These are phyloP conservation scores for Acromyrmex charruanus DNA, from an alignment of 1,140 invertebrate species.

Conservation along the genomic window DNA sequence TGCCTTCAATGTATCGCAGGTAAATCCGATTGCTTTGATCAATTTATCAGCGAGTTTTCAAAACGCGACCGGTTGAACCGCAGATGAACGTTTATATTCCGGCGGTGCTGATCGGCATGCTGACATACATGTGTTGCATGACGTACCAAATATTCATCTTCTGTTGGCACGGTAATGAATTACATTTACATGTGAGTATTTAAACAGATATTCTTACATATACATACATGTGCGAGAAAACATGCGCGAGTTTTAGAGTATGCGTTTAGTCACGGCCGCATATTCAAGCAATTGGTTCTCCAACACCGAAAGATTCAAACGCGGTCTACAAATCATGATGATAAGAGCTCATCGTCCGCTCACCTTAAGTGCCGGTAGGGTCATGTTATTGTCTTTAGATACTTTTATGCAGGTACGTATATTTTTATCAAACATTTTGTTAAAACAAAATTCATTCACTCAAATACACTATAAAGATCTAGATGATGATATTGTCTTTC, in stretches of 20 bases:
- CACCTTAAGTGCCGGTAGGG: slow-evolving; percentile 85
- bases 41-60: not conserved
- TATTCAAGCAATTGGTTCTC: slow-evolving; percentile 86
- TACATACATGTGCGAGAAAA: not conserved
- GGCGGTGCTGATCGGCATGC: slow-evolving; percentile 84
- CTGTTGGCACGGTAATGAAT: slow-evolving; percentile 87
- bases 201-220: not conserved
- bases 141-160: slow-evolving; percentile 87
- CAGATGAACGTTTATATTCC: slow-evolving; percentile 78
- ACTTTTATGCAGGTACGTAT: slow-evolving; percentile 70
- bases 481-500: not conserved
- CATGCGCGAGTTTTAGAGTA: slow-evolving; percentile 78
- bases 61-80: not conserved
- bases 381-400: slow-evolving; percentile 84
- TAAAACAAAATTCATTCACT: not conserved
- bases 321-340: slow-evolving; percentile 85
- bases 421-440: not conserved
- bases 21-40: slow-evolving; percentile 69
- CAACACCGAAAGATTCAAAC: slow-evolving; percentile 80
- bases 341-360: slow-evolving; percentile 82
- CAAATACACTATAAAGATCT: not conserved
- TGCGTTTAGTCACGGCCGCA: slow-evolving; percentile 80
- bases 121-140: slow-evolving; percentile 85
- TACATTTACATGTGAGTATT: slow-evolving; percentile 84
- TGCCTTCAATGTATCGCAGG: slow-evolving; percentile 86